A percentile compares a stretch with the other conserved stretches of the same genome.
Evolutionary conservation across 2,888 invertebrate species (phyloP).

Genomic region (Cantharis flavilabris): DNA sequence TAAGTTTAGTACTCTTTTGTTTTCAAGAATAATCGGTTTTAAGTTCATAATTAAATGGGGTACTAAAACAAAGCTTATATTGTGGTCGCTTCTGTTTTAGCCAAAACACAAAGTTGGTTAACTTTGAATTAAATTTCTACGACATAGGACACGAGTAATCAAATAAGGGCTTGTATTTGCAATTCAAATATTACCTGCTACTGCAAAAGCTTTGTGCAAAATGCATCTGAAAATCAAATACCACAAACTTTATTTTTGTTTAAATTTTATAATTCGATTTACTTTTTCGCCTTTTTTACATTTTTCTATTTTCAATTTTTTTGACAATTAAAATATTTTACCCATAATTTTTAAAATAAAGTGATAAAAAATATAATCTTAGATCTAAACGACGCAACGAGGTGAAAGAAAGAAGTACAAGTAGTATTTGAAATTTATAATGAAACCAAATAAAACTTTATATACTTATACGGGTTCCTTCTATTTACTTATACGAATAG

Average conservation of each 20-base stretch:
- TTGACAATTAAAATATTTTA: background rate
- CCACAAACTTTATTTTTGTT: slow-evolving; percentile 5
- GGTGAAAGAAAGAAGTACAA: background rate
- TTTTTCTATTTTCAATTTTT: background rate
- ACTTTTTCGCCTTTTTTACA: background rate
- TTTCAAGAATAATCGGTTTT: slow-evolving; percentile 14
- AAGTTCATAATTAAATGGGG: slow-evolving; percentile 13
- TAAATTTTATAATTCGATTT: background rate
- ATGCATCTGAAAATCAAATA: slow-evolving; percentile 14
- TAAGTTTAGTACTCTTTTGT: slow-evolving; percentile 2
- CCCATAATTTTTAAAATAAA: background rate
- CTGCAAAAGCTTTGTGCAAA: slow-evolving; percentile 16
- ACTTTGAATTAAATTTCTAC: slow-evolving; percentile 17
- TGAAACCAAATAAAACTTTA: background rate
- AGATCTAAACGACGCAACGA: background rate
- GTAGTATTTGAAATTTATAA: background rate
- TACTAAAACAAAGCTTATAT: slow-evolving; percentile 7
- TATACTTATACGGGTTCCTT: background rate
- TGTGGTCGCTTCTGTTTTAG: slow-evolving; percentile 1
- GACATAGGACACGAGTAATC: slow-evolving; percentile 9
- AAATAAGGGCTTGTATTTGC: slow-evolving; percentile 16
- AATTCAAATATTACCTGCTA: slow-evolving; percentile 16
- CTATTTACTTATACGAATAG: background rate
- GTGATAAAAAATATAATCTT: background rate
- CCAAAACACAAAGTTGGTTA: background rate